Evolutionary conservation across 2,797 vertebrate species (phyloP).

Genomic region (Eospalax fontanierii): DNA sequence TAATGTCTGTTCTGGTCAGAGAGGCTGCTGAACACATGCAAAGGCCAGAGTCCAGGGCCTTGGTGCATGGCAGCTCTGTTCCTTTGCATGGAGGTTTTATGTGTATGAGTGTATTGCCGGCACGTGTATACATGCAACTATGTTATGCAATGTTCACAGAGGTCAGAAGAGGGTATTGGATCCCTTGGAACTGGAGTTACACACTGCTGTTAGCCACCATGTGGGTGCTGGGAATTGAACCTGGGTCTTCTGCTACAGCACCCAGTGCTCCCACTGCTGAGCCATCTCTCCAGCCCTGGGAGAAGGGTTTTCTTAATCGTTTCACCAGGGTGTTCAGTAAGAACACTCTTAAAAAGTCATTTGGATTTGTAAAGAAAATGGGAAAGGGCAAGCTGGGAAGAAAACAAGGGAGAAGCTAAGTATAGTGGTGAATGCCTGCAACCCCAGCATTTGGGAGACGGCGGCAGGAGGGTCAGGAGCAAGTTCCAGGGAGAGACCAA

Average conservation of each 20-base stretch:
- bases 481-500: background rate
- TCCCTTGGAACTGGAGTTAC: no score
- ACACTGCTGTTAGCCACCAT: no score
- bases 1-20: background rate
- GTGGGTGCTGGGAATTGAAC: no score
- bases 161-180: no score
- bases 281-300: no score
- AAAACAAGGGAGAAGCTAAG: background rate
- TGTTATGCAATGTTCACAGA: no score
- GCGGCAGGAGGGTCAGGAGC: background rate
- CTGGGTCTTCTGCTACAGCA: no score
- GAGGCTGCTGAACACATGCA: background rate
- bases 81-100: background rate
- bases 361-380: conserved; percentile 48
- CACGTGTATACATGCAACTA: no score
- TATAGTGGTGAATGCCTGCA: background rate
- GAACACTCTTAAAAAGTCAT: conserved; percentile 25
- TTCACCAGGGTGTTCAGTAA: background rate
- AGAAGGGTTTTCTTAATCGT: background rate
- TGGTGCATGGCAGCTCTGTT: background rate
- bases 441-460: background rate
- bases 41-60: background rate
- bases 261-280: no score
- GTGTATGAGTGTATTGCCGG: no score
- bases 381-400: background rate